Evolutionary conservation across 2,113 vertebrate species (phyloP).

Genomic region (Mustelus asterias): DNA sequence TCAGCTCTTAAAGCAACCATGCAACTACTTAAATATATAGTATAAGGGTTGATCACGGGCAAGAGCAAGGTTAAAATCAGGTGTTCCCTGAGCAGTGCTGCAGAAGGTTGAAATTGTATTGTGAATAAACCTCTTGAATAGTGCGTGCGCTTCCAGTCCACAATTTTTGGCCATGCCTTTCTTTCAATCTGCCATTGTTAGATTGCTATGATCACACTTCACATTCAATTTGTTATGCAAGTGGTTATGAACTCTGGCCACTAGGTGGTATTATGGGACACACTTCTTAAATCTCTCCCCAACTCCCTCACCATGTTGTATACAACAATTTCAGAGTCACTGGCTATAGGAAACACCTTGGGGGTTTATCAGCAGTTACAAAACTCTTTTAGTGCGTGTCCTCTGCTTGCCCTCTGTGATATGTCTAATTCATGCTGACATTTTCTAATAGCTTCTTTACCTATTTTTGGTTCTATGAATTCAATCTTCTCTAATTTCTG

Average conservation of each 20-base stretch:
- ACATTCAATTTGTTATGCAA: background rate
- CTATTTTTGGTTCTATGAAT: background rate
- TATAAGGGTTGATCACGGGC: background rate
- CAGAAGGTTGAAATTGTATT: background rate
- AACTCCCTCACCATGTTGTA: background rate
- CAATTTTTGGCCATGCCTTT: background rate
- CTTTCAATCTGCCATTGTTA: background rate
- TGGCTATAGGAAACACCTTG: background rate
- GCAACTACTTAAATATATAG: too few species aligned
- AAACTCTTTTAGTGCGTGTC: background rate
- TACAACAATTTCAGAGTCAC: background rate
- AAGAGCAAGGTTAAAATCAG: background rate
- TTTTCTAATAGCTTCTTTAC: background rate
- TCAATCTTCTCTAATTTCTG: background rate
- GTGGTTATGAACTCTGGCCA: background rate
- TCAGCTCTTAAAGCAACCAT: too few species aligned
- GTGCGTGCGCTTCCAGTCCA: background rate
- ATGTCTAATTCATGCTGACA: background rate
- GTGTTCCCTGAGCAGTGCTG: too few species aligned
- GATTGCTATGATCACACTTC: background rate
- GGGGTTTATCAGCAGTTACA: background rate
- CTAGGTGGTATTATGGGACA: background rate
- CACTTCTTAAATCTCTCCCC: background rate
- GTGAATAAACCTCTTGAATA: background rate
- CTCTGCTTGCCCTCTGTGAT: background rate